Conservation (phyloP, 2,113 vertebrate genomes). For the Salvelinus namaycush region DNA sequence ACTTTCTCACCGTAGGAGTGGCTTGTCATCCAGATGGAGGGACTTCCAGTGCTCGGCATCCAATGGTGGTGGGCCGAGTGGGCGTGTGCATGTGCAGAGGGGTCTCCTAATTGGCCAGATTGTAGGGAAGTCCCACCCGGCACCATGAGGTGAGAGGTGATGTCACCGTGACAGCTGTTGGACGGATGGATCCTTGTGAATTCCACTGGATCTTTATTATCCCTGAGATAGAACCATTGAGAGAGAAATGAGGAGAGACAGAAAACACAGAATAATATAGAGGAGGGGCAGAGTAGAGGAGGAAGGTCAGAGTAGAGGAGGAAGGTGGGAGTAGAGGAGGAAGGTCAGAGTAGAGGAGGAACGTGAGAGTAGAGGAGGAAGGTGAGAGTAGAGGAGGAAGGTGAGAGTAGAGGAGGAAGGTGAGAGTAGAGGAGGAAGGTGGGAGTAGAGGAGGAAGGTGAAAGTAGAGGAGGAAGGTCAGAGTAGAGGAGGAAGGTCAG, state of each 20-base stretch:
- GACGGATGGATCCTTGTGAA: constrained; percentile 90
- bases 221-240: constrained; percentile 69
- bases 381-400: too few relatives aligned
- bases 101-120: constrained; percentile 85
- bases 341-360: too few relatives aligned
- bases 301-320: too few relatives aligned
- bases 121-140: constrained; percentile 85
- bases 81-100: constrained; percentile 68
- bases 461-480: too few relatives aligned
- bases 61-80: constrained; percentile 91
- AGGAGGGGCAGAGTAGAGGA: too few relatives aligned
- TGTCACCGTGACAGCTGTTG: constrained; percentile 87
- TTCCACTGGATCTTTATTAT: constrained; percentile 92
- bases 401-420: too few relatives aligned
- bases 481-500: too few relatives aligned
- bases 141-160: constrained; percentile 90
- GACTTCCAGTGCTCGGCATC: constrained; percentile 93
- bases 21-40: constrained; percentile 95
- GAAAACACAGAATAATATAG: background rate
- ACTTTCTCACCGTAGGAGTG: constrained; percentile 84
- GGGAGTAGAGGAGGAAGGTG: too few relatives aligned
- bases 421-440: too few relatives aligned
- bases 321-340: too few relatives aligned
- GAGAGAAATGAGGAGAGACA: background rate
- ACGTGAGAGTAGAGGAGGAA: too few relatives aligned